Percentiles rank a stretch among this genome's conserved stretches.
Evolutionary conservation across 1,140 invertebrate genomes (phyloP).

Genomic region (Brachionus paranguensis): DNA sequence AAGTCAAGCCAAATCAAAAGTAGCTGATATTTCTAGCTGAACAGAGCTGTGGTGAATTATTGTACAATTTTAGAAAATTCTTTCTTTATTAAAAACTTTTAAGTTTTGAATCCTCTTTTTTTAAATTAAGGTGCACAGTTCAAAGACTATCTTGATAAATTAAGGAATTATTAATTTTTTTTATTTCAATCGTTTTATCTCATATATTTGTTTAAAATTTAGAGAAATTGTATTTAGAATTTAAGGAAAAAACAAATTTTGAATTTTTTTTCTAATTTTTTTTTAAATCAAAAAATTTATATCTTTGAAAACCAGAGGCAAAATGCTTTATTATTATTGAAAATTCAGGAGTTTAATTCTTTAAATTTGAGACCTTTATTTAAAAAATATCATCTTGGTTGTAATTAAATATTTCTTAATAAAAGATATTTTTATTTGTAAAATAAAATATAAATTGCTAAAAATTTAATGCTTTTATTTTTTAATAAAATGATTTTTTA

Average conservation of each 20-base stretch:
- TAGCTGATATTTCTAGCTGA: neutral
- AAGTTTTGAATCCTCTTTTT: neutral
- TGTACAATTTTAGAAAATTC: neutral
- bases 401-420: neutral
- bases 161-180: neutral
- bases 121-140: neutral
- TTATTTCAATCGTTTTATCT: constrained; percentile 22
- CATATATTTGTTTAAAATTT: constrained; percentile 13
- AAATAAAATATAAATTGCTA: neutral
- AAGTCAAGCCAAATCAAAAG: constrained; percentile 3
- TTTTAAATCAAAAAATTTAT: neutral
- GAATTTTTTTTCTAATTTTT: neutral
- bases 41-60: neutral
- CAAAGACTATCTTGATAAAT: neutral
- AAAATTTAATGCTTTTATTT: neutral
- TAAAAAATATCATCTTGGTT: neutral
- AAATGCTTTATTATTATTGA: neutral
- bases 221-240: neutral
- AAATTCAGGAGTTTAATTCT: neutral
- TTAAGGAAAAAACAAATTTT: neutral
- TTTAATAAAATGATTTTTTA: neutral
- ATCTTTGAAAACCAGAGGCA: neutral
- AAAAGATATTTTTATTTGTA: neutral
- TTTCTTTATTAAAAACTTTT: neutral
- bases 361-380: neutral